These are phyloP conservation scores for Herpailurus yagouaroundi DNA, from an alignment of 2,113 vertebrate species.

Conservation along the genomic window DNA sequence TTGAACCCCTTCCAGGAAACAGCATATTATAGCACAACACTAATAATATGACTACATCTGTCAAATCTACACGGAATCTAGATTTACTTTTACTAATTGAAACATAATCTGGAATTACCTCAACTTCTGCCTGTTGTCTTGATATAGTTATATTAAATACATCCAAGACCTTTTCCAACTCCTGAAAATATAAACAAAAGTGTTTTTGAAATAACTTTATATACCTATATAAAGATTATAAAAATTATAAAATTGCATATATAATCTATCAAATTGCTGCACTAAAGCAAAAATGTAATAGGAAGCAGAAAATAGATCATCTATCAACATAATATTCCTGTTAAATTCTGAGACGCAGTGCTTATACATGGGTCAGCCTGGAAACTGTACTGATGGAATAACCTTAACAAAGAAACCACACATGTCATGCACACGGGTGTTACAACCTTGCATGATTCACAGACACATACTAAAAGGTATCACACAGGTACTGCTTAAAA, in stretches of 20 bases:
- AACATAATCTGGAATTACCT: constrained; percentile 87
- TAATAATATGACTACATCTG: not conserved
- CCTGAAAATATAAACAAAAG: constrained; percentile 84
- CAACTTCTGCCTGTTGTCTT: constrained; percentile 97
- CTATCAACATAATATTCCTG: not conserved
- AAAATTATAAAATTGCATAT: not conserved
- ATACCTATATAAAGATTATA: not conserved
- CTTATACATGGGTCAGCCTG: not conserved
- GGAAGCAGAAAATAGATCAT: not conserved
- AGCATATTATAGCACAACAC: not conserved
- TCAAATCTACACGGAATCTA: not conserved
- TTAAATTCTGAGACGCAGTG: constrained; percentile 16
- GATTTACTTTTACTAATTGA: constrained; percentile 47
- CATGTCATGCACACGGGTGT: not conserved
- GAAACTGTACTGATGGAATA: not conserved
- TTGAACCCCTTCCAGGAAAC: constrained; percentile 25
- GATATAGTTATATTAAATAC: constrained; percentile 98
- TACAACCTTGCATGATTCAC: not conserved
- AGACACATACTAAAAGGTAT: not conserved
- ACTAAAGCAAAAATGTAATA: not conserved
- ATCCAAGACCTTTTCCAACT: constrained; percentile 93
- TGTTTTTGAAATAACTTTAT: not conserved
- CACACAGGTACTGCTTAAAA: not conserved
- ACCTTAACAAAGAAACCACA: constrained; percentile 9
- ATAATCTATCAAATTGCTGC: not conserved